Evolutionary conservation across 1,140 invertebrate species (phyloP).

Genomic region (Thalassaphorura encarpata): DNA sequence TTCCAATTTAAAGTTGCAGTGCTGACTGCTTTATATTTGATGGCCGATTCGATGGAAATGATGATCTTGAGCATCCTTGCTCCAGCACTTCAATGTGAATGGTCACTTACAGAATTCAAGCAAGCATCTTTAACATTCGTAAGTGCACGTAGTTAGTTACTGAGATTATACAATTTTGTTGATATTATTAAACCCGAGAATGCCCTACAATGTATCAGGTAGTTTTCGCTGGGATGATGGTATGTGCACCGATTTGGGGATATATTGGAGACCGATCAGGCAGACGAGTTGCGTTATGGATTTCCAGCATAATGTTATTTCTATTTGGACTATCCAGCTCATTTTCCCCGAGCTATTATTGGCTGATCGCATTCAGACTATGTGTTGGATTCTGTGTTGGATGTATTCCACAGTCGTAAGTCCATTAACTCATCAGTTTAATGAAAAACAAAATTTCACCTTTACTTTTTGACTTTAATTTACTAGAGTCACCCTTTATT

Average conservation of each 20-base stretch:
- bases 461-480: constrained; percentile 8
- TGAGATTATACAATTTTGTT: background rate
- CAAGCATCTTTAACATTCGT: constrained; percentile 65
- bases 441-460: too few species aligned
- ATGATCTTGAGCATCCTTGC: constrained; percentile 89
- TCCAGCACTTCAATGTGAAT: constrained; percentile 85
- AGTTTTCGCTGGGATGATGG: constrained; percentile 94
- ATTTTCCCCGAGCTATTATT: constrained; percentile 80
- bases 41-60: constrained; percentile 98
- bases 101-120: constrained; percentile 73
- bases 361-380: constrained; percentile 79
- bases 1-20: constrained; percentile 86
- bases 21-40: constrained; percentile 81
- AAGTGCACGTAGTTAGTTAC: too few species aligned
- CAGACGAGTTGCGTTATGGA: constrained; percentile 71
- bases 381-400: constrained; percentile 93
- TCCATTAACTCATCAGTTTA: too few species aligned
- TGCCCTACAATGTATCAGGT: too few species aligned
- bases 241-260: constrained; percentile 91
- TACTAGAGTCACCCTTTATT: constrained; percentile 81
- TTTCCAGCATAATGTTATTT: constrained; percentile 77
- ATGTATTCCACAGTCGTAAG: constrained; percentile 93
- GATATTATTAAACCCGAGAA: too few species aligned
- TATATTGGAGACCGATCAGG: constrained; percentile 91
- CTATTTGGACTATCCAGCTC: constrained; percentile 85